These are phyloP conservation scores for Amazona vittata DNA, from an alignment of 2,113 vertebrate species.

Conservation along the genomic window DNA sequence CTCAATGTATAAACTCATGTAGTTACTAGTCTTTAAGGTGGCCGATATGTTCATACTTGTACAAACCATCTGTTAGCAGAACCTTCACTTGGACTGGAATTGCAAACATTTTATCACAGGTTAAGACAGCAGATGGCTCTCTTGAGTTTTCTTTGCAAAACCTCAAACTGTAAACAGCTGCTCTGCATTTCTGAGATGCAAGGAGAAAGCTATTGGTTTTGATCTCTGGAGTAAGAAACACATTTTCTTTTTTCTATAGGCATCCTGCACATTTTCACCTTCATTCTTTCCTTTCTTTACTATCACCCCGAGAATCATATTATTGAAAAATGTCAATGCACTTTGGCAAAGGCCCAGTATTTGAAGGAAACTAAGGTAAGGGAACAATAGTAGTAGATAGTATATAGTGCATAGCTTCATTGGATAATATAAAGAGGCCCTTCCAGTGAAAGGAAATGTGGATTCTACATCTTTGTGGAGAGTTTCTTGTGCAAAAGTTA, in stretches of 20 bases:
- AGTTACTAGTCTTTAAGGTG: not conserved
- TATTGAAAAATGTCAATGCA: not conserved
- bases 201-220: slow-evolving; percentile 23
- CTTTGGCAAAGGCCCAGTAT: not conserved
- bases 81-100: not conserved
- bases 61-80: not conserved
- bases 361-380: not conserved
- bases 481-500: not conserved
- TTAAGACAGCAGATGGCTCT: slow-evolving; percentile 98
- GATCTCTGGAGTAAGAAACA: slow-evolving; percentile 18
- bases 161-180: slow-evolving; percentile 73
- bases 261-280: not conserved
- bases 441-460: not conserved
- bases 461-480: not conserved
- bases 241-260: not conserved
- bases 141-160: slow-evolving; percentile 89
- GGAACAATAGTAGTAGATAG: not conserved
- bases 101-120: slow-evolving; percentile 77
- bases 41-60: not conserved
- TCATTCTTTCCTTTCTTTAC: not conserved
- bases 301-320: not conserved
- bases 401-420: not conserved
- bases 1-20: not conserved
- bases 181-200: slow-evolving; percentile 44
- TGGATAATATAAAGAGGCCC: not conserved